Evolutionary conservation across 1,140 invertebrate species (phyloP).

Genomic region (Micrasema minimum): DNA sequence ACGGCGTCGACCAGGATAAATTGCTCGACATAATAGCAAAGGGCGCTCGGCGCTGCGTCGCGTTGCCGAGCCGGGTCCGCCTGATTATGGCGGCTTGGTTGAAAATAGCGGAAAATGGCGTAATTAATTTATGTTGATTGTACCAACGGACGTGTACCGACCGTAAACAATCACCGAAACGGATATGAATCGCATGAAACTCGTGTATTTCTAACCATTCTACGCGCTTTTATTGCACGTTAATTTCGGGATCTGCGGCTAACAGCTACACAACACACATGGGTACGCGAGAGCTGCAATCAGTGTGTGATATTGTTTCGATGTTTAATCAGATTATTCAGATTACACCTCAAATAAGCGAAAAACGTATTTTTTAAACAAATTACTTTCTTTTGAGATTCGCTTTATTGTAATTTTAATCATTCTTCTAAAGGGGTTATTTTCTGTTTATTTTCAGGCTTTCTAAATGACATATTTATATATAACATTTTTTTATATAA

Average conservation of each 20-base stretch:
- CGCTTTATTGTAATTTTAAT: no score
- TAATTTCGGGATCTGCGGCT: constrained; percentile 5
- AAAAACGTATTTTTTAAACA: no score
- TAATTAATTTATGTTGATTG: constrained; percentile 11
- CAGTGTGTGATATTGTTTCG: no score
- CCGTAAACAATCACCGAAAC: constrained; percentile 2
- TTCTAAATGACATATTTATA: no score
- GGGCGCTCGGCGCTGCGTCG: neutral
- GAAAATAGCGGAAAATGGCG: neutral
- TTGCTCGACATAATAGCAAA: neutral
- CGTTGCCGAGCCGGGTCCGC: neutral
- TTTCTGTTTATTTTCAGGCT: no score
- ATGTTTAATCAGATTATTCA: no score
- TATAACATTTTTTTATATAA: no score
- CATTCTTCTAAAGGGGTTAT: no score
- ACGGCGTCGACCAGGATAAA: neutral
- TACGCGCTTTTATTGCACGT: constrained; percentile 7
- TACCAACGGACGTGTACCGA: constrained; percentile 2
- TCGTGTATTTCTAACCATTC: neutral
- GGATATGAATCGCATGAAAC: neutral
- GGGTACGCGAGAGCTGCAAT: no score
- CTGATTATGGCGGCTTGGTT: neutral
- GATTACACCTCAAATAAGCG: no score
- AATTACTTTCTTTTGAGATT: no score
- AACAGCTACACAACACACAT: no score